Base-by-base conservation (phyloP, 2,113 vertebrate species). In the Colius striatus region DNA sequence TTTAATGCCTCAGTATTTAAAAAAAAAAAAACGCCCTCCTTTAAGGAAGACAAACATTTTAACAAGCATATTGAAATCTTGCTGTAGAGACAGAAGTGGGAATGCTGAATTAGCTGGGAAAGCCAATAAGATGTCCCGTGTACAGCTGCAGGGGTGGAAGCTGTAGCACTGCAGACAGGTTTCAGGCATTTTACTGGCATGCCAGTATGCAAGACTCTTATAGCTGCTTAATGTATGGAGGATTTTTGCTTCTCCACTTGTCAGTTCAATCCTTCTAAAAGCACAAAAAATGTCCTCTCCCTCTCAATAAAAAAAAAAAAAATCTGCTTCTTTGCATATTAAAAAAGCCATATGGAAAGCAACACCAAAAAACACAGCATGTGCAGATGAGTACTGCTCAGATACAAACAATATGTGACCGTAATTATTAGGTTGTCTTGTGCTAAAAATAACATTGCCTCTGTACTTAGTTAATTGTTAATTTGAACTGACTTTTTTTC, bases 251-350 rank as follows among this genome's bases (percentile, higher is more conserved):
- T 73, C 71, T 85, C 78, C 0, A 0, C 47, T 43, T 76, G 47
- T 30, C 79, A 58, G 45, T 50, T 81, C 75, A 45, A 4, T 0
- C 9, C 41, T 75, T 57, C 81, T 30, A 8, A 19, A 51, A 41
- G 80, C 41, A 50, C 13, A 13, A 19, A 19, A 22, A n/a, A 13
- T 22, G 16, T 68, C 43, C 32, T 48, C 47, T n/a, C 87, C 21
- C 27, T 32, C 41, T 53, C 1, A 2, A 51, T 32, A 45, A 48
- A 84, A 41, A 41, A 41, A 95, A 68, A 86, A 41, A 41, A 95
- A 68, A 86, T 36, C 57, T 57, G 72, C 68, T 88, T 19, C 79
- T 92, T 57, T 92, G 87, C 79, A 67, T 93, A 61, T 77, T 86
- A 74, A 72, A 86, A 95, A 94, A 79, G 71, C 27, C 12, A 4